A percentile compares a stretch with the other conserved stretches of the same genome.
Conservation (phyloP, 2,113 vertebrate genomes). For the Poeciliopsis turrubarensis region DNA sequence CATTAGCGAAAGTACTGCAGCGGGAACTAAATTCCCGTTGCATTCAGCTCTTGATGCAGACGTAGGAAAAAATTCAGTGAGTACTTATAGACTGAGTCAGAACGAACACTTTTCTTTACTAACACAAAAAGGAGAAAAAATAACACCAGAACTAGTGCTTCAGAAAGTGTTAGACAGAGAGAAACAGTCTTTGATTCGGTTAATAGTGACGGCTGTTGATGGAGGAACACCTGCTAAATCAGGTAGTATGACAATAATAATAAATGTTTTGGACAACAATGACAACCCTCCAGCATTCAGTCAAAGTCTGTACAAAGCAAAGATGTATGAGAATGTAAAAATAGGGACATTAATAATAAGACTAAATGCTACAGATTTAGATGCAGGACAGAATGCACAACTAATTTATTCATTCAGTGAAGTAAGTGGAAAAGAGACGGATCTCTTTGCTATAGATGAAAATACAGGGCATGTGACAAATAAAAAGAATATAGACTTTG, state of each 20-base stretch:
- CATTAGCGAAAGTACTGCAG: constrained; percentile 54
- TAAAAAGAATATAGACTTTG: constrained; percentile 78
- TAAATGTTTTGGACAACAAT: constrained; percentile 64
- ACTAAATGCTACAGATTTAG: constrained; percentile 15
- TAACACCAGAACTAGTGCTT: constrained; percentile 78
- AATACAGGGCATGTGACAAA: constrained; percentile 50
- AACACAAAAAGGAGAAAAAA: constrained; percentile 61
- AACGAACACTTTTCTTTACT: constrained; percentile 68
- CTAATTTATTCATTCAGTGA: constrained; percentile 79
- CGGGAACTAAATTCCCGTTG: constrained; percentile 57
- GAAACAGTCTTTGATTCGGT: constrained; percentile 76
- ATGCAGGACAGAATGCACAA: background rate
- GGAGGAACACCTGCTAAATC: constrained; percentile 84
- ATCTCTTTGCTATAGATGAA: constrained; percentile 77
- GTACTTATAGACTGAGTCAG: constrained; percentile 65
- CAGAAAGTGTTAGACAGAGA: constrained; percentile 85
- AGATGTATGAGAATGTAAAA: constrained; percentile 2
- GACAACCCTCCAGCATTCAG: constrained; percentile 13
- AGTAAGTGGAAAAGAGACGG: constrained; percentile 70
- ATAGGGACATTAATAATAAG: background rate
- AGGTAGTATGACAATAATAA: constrained; percentile 73
- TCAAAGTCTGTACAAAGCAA: constrained; percentile 7
- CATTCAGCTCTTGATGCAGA: constrained; percentile 64
- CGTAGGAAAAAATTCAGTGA: constrained; percentile 70
- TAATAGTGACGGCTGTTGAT: constrained; percentile 84